Conservation (phyloP, 2,888 invertebrate species). For the Pterobdella sp. region DNA sequence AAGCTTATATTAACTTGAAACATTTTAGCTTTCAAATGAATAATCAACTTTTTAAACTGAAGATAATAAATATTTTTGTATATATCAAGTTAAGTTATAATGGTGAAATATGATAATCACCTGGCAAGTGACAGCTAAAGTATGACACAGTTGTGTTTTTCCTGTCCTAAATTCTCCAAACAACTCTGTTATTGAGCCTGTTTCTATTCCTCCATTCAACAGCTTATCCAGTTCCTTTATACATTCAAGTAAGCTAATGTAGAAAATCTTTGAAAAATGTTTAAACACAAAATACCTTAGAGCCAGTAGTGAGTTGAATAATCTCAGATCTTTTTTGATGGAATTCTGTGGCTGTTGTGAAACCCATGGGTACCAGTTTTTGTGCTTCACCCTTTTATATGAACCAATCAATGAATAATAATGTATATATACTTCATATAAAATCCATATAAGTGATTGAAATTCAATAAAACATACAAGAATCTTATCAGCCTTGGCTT, state of each 20-base stretch:
- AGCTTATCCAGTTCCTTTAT: conserved; percentile 74
- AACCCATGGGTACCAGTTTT: conserved; percentile 92
- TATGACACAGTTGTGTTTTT: conserved; percentile 93
- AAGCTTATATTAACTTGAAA: no score
- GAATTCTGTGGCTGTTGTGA: conserved; percentile 91
- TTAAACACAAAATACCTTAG: conserved; percentile 54
- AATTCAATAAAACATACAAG: conserved; percentile 52
- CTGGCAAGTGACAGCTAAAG: conserved; percentile 93
- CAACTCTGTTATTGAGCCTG: conserved; percentile 94
- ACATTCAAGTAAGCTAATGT: not conserved
- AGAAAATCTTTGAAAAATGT: not conserved
- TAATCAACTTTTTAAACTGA: no score
- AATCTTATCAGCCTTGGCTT: conserved; percentile 92
- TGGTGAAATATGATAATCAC: no score
- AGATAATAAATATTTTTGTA: no score
- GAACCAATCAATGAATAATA: no score
- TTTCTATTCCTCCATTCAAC: conserved; percentile 90
- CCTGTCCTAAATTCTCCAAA: conserved; percentile 97
- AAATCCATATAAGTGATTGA: no score
- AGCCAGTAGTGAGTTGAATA: conserved; percentile 78
- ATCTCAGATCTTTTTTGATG: conserved; percentile 90
- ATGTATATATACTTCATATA: no score
- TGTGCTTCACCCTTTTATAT: conserved; percentile 76
- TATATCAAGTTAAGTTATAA: no score
- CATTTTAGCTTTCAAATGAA: no score